Evolutionary conservation across 2,113 vertebrate species (phyloP), one percentile per base, ranked within the genome.

Genomic region (Aphyosemion australe): DNA sequence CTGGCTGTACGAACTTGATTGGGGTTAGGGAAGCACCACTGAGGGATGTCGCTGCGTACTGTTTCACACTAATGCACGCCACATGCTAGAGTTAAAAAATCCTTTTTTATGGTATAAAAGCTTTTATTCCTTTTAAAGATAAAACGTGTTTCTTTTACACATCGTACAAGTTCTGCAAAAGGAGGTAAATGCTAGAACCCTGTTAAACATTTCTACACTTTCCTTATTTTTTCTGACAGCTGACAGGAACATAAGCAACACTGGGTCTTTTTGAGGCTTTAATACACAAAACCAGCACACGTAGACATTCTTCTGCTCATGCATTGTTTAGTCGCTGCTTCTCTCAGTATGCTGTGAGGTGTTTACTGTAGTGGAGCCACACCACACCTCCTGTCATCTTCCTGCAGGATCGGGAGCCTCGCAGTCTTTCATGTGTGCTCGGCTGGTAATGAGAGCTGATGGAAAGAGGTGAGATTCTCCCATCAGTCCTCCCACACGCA

Each of bases 401-500:
- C 49, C 52, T 11, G 56, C 76, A 61, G 64, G 47, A 82, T 75
- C 71, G 72, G 15, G 26, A 82, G 73, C 69, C 41, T 41, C 20
- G 15, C 72, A 64, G 74, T 78, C 90, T 91, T 92, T 92, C 75
- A 90, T 90, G 88, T 91, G 54, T 65, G 79, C 78, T 68, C 6
- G 41, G 47, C 77, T 87, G 73, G 59, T 91, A 89, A 92, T 90
- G 87, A 89, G 84, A 83, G 72, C 74, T 91, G 90, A 92, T 89
- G 64, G 88, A 89, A 90, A 74, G 89, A 88, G 88, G 87, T 84
- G 85, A 88, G 82, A 79, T 37, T 64, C 82, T 79, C 76, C 80
- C 79, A 45, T 72, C 78, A 57, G 76, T 81, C 78, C 69, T 66
- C 83, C 79, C 80, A 65, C 68, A 43, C 72, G 58, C 75, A 31